Evolutionary conservation across 1,140 invertebrate species (phyloP), one percentile per base, ranked within the genome.

Genomic region (Halesus radiatus): DNA sequence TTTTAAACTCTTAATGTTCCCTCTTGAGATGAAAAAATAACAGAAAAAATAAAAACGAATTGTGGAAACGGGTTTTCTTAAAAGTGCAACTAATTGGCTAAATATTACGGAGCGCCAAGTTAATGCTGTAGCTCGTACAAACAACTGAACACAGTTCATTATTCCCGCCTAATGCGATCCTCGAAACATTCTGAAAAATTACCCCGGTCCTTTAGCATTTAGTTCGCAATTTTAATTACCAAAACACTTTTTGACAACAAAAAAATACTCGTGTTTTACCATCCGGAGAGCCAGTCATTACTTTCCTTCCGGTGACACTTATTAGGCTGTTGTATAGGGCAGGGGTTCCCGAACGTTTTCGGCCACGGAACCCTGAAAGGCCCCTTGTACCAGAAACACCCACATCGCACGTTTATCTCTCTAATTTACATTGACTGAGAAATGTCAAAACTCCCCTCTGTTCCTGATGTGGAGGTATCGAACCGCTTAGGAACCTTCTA

Each of bases 31-130:
- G 10, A 13, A 45, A 45, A 45, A 45, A 13, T 0, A 13, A 0
- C 37, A 45, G 3, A 45, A n/a, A 56, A 56, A 54, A 54, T 1
- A 1, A n/a, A n/a, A 29, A 56, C 54, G 18, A 56, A 18, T 18
- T n/a, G 16, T 8, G 62, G 23, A 66, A 66, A 29, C 29, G 22
- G n/a, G n/a, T 45, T 13, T 45, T 13, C 16, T 20, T 60, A 60
- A 60, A 66, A 66, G 29, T 66, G 62, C 62, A 70, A 70, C 37
- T 70, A 70, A 70, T 70, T 70, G 45, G n/a, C 32, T 20, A 22
- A 70, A 70, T 70, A 50, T 45, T n/a, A n/a, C n/a, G 22, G 20
- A 56, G 56, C 56, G 56, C 56, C 5, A 60, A 60, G 56, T 60
- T 60, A 37, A 66, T 45, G 66, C 18, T 20, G 66, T 52, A 70